Conservation (phyloP, 2,113 vertebrate genomes). For the Pogona vitticeps region DNA sequence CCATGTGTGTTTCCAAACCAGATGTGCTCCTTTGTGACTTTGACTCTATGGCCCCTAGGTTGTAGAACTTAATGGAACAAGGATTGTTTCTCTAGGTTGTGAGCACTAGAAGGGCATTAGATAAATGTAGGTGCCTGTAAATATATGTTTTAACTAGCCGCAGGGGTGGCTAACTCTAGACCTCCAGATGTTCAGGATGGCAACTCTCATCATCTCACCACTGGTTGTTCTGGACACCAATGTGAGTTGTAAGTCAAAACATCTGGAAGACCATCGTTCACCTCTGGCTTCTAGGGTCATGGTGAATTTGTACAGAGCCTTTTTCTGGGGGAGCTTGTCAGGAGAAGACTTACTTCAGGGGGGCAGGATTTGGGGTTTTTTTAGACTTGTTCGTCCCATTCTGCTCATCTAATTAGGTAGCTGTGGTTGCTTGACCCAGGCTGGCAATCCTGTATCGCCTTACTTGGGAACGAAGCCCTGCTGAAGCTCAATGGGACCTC, state of each 20-base stretch:
- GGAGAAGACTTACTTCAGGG: no score
- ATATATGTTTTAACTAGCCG: no score
- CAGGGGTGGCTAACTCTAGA: neutral
- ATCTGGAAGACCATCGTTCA: no score
- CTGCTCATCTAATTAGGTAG: neutral
- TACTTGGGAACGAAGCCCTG: neutral
- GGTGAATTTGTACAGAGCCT: neutral
- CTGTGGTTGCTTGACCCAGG: neutral
- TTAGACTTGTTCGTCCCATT: neutral
- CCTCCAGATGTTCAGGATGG: no score
- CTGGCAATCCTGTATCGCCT: neutral
- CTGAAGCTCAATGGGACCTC: neutral
- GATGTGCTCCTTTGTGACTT: no score
- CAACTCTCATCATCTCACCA: no score
- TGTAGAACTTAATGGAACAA: neutral
- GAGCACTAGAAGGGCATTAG: neutral
- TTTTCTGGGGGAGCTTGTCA: neutral
- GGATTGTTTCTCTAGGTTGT: neutral
- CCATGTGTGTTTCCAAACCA: no score
- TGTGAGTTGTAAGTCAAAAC: no score
- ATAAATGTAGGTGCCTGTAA: neutral
- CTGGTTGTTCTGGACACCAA: no score
- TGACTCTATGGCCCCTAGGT: no score
- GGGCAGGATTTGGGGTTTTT: neutral
- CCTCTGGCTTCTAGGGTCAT: neutral